Percentiles rank a stretch among this genome's conserved stretches.
These are phyloP conservation scores for Istiophorus platypterus DNA, from an alignment of 2,113 vertebrate genomes.

Conservation along the genomic window DNA sequence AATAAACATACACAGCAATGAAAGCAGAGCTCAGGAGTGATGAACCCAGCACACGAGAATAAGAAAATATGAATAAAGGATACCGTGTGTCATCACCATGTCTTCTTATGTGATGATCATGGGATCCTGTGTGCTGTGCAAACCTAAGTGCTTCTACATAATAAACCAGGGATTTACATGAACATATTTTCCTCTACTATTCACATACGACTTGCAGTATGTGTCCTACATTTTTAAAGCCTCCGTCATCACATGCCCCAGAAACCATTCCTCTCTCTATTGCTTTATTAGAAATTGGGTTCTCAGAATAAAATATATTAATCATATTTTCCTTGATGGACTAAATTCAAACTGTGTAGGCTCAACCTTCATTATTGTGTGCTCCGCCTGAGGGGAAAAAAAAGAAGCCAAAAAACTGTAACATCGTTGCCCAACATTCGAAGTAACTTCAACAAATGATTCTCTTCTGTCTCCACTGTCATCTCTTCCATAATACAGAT, in stretches of 20 bases:
- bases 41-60: neutral
- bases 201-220: neutral
- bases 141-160: neutral
- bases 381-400: neutral
- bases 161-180: constrained; percentile 1
- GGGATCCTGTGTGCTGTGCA: neutral
- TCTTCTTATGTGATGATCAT: neutral
- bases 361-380: neutral
- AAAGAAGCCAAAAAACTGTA: too few species aligned
- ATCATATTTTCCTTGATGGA: neutral
- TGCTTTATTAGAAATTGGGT: constrained; percentile 14
- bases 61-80: neutral
- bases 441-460: neutral
- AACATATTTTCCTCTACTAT: neutral
- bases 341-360: neutral
- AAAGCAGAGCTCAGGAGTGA: constrained; percentile 15
- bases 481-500: constrained; percentile 82
- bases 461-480: constrained; percentile 25
- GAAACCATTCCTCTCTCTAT: constrained; percentile 5
- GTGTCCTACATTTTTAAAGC: neutral
- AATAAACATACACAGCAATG: constrained; percentile 39
- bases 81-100: neutral
- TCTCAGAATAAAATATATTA: neutral
- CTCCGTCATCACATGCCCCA: neutral
- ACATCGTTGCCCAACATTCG: neutral